phyloP scores from a whole-genome alignment of 1,140 invertebrate species.

The Pantala flavescens region DNA sequence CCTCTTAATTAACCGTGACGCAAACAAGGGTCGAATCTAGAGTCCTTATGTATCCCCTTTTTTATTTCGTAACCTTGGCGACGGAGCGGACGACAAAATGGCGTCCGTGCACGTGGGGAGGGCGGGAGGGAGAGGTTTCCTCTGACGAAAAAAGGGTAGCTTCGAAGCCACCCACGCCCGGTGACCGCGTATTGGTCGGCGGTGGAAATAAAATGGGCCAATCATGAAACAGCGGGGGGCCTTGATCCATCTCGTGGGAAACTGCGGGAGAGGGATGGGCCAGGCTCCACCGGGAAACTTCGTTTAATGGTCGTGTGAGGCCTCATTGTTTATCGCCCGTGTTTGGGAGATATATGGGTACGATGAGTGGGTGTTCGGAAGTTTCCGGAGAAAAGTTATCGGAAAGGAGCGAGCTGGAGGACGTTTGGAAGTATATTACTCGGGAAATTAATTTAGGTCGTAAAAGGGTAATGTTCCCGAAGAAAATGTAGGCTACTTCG shows the following conservation, averaged over 20 bases:
- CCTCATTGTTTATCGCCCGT: too few species aligned
- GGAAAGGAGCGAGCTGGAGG: too few species aligned
- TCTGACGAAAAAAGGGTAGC: neutral
- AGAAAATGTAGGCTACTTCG: too few species aligned
- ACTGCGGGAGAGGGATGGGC: neutral
- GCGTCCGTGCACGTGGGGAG: neutral
- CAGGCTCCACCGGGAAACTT: neutral
- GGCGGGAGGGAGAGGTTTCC: neutral
- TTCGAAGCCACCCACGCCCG: neutral
- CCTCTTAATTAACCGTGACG: neutral
- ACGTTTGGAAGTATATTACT: too few species aligned
- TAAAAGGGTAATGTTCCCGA: too few species aligned
- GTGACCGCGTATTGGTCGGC: slow-evolving; percentile 1
- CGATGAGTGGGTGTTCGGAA: too few species aligned
- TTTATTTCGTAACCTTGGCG: neutral
- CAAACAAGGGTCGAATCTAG: neutral
- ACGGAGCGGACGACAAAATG: neutral
- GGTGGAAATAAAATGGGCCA: neutral
- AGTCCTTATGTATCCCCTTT: neutral
- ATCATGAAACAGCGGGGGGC: neutral
- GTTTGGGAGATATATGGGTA: too few species aligned
- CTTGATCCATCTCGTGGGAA: slow-evolving; percentile 8
- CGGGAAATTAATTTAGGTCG: too few species aligned
- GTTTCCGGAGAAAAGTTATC: too few species aligned
- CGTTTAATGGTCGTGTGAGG: too few species aligned